Conservation (phyloP, 2,888 invertebrate species). For the Gibbula magus region DNA sequence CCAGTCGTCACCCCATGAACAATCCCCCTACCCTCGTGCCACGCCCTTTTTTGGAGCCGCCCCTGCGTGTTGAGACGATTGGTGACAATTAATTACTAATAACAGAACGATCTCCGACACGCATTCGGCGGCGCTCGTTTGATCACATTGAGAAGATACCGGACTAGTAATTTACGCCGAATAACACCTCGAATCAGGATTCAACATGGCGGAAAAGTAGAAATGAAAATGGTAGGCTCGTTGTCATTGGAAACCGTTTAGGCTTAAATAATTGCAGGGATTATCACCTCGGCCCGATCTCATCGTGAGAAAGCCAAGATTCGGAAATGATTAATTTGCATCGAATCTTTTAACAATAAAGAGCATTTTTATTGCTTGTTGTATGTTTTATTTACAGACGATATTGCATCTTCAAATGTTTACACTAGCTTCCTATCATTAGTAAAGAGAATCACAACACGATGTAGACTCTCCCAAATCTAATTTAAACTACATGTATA, state of each 20-base stretch:
- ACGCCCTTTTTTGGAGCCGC: not conserved
- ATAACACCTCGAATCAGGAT: not conserved
- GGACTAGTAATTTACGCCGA: not conserved
- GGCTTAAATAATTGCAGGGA: not conserved
- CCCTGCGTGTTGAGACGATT: not conserved
- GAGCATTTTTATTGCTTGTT: no score
- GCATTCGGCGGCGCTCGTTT: slow-evolving; percentile 8
- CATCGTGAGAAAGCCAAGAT: not conserved
- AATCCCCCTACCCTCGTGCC: not conserved
- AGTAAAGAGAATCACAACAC: no score
- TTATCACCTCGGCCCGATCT: not conserved
- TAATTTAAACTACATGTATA: no score
- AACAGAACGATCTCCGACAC: not conserved
- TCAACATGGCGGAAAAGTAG: not conserved
- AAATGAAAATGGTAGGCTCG: not conserved
- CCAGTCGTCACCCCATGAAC: no score
- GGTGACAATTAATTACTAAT: slow-evolving; percentile 11
- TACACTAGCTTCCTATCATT: no score
- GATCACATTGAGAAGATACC: not conserved
- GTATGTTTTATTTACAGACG: no score
- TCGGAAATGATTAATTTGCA: no score
- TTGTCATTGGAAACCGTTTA: not conserved
- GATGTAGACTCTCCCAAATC: no score
- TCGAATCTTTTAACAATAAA: no score
- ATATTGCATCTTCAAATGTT: no score